A percentile compares a stretch with the other conserved stretches of the same genome.
These are phyloP conservation scores for Plagiodera versicolora DNA, from an alignment of 2,888 invertebrate genomes.

Conservation along the genomic window DNA sequence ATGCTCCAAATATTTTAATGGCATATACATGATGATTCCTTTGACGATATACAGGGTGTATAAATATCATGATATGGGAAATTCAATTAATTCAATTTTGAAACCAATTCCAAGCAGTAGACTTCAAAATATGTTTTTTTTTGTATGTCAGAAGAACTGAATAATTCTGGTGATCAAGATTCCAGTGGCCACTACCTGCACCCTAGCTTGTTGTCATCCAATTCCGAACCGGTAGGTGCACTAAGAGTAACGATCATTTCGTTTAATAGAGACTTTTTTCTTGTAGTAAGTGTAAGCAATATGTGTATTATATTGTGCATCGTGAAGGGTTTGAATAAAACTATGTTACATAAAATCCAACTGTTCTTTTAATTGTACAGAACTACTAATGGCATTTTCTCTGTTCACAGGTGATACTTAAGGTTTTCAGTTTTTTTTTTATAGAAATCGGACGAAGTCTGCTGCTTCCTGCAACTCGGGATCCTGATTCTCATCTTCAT, in stretches of 20 bases:
- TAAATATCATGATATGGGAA: too few relatives aligned
- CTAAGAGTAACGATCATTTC: conserved; percentile 39
- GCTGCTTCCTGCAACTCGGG: not conserved
- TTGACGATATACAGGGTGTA: too few relatives aligned
- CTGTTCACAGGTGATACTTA: conserved; percentile 47
- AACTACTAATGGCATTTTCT: conserved; percentile 45
- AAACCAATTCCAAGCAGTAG: too few relatives aligned
- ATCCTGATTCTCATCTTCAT: not conserved
- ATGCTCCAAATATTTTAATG: too few relatives aligned
- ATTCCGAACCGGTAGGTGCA: conserved; percentile 68
- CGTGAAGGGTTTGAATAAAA: conserved; percentile 48
- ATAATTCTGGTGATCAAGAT: conserved; percentile 23
- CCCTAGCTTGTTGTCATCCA: conserved; percentile 69
- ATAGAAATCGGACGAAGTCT: conserved; percentile 20
- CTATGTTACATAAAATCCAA: conserved; percentile 49
- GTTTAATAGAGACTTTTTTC: conserved; percentile 34
- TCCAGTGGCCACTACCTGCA: conserved; percentile 74
- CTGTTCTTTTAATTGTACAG: conserved; percentile 39
- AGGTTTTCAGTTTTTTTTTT: conserved; percentile 32
- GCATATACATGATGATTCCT: too few relatives aligned
- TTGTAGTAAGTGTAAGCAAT: conserved; percentile 33
- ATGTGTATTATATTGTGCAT: conserved; percentile 27
- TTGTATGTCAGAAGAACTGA: conserved; percentile 14
- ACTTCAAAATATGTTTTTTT: not conserved
- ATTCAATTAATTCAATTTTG: too few relatives aligned